These are phyloP conservation scores for Drosophila simulans DNA, from an alignment of 1,140 invertebrate genomes.

Conservation along the genomic window DNA sequence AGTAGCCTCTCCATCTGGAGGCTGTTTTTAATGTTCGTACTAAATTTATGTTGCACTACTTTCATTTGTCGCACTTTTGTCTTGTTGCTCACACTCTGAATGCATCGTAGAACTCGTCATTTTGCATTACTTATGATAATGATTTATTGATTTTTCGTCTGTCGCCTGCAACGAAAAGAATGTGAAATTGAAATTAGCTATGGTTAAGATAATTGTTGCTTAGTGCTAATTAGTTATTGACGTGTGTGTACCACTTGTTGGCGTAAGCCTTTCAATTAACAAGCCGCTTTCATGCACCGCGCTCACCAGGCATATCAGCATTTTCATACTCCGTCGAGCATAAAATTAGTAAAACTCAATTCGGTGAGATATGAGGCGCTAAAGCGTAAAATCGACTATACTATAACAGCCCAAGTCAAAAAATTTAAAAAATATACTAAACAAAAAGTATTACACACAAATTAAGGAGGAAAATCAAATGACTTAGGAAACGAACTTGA, in stretches of 20 bases:
- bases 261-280: conserved; percentile 37
- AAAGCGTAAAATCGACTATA: conserved; percentile 18
- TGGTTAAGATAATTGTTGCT: neutral
- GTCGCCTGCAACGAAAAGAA: conserved; percentile 33
- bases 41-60: conserved; percentile 2
- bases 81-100: conserved; percentile 25
- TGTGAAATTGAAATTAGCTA: neutral
- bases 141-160: conserved; percentile 6
- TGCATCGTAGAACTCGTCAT: conserved; percentile 40
- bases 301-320: conserved; percentile 16
- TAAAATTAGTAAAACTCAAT: conserved; percentile 34
- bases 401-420: neutral
- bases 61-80: conserved; percentile 33
- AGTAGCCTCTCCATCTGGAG: conserved; percentile 35
- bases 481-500: conserved; percentile 18
- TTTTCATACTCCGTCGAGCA: conserved; percentile 70
- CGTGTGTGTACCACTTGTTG: neutral
- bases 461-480: neutral
- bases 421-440: neutral
- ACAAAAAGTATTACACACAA: no score
- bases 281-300: conserved; percentile 16
- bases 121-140: conserved; percentile 10
- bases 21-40: conserved; percentile 16
- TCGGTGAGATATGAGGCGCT: conserved; percentile 11
- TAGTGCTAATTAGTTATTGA: conserved; percentile 1